Base-by-base conservation (phyloP, 2,113 vertebrate species). In the Harpagus bidentatus region DNA sequence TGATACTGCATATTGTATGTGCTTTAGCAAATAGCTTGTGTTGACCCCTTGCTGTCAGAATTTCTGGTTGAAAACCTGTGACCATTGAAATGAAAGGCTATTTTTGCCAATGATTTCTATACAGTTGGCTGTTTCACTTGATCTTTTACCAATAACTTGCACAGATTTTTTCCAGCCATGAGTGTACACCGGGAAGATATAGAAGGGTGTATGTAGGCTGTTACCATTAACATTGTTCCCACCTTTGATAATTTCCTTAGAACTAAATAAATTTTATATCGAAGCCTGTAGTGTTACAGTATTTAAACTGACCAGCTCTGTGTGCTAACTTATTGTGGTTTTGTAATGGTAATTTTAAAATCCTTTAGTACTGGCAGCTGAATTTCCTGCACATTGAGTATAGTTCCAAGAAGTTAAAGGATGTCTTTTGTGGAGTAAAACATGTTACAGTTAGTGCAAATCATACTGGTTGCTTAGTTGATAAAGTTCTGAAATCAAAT, bases 281-380 rank as follows among this genome's bases (percentile, higher is more conserved):
- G 0, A 69, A 91, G 48, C 19, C n/a, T 42, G 15, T n/a, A 61
- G 50, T 20, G 38, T 86, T 80, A 48, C 48, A 45, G n/a, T 61
- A 77, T 58, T 90, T 85, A 66, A 90, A 65, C 58, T 38, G 45
- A 45, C 53, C 48, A 45, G 53, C 48, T 82, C 62, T 86, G 36
- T 65, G 42, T 85, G 26, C 53, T 86, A 32, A 36, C 82, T 88
- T 82, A 28, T 4, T 70, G 32, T 80, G 72, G 62, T 18, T 74
- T 95, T 91, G 65, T 84, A 52, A 79, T 56, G 72, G 65, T 81
- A 83, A 76, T 95, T 90, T 81, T 84, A 81, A 88, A 96, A 83
- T 86, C 47, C 47, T 77, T 48, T 86, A n/a, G 32, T 69, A 48
- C 31, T n/a, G 32, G 34, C 76, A 72, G 88, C 26, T 95, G 63